Conservation (phyloP, 2,113 vertebrate species). For the Tenebrosternarchus preto region DNA sequence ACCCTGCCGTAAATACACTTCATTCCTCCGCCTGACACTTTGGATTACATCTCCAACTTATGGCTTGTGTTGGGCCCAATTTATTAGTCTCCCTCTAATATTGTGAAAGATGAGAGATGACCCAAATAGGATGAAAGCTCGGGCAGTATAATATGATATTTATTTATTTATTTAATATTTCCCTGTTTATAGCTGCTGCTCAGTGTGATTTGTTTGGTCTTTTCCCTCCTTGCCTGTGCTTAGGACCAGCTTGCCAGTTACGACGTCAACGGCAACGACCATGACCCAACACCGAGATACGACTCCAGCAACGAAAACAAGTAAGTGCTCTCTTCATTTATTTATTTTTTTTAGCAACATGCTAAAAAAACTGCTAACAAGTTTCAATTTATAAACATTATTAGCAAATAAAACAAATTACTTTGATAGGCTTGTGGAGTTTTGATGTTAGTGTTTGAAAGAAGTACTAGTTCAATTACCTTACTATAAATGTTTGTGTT, state of each 20-base stretch:
- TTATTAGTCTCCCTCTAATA: conserved; percentile 50
- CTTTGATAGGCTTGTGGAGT: not conserved
- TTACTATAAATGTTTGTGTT: not conserved
- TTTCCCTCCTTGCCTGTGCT: not conserved
- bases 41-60: conserved; percentile 55
- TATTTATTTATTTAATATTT: conserved; percentile 27
- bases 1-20: conserved; percentile 53
- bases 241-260: conserved; percentile 91
- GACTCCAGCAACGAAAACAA: conserved; percentile 90
- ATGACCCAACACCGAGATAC: conserved; percentile 86
- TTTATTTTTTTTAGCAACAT: not conserved
- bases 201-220: conserved; percentile 16
- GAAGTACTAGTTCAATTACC: not conserved
- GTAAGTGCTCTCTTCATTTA: conserved; percentile 66
- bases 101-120: conserved; percentile 51
- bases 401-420: not conserved
- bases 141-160: conserved; percentile 25
- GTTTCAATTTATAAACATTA: not conserved
- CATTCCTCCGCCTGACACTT: conserved; percentile 43
- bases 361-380: not conserved
- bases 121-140: conserved; percentile 32
- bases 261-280: conserved; percentile 89
- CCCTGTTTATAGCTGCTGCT: conserved; percentile 3
- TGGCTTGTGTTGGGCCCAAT: conserved; percentile 41
- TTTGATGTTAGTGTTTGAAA: not conserved